A percentile compares a stretch with the other conserved stretches of the same genome.
Conservation (phyloP, 2,888 invertebrate species). For the Sturmia bella region DNA sequence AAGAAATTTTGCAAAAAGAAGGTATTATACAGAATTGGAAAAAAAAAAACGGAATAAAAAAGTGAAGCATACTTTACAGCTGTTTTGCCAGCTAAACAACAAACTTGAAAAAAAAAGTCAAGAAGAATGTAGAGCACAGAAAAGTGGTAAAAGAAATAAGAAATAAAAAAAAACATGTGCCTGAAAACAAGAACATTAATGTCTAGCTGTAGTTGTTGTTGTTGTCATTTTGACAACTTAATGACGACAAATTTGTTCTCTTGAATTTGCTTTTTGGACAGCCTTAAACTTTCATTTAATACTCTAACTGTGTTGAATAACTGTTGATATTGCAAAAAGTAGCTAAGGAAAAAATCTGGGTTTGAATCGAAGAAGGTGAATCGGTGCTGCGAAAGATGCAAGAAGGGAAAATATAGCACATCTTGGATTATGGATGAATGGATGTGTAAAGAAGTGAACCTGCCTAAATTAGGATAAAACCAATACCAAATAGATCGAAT, state of each 20-base stretch:
- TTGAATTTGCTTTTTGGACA: neutral
- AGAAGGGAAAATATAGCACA: too few species aligned
- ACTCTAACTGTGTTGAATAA: neutral
- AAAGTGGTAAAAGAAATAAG: neutral
- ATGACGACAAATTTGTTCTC: neutral
- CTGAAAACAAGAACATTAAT: neutral
- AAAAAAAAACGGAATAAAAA: neutral
- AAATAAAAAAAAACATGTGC: conserved; percentile 16
- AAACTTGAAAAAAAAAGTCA: neutral
- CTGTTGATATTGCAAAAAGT: too few species aligned
- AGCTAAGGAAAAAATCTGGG: too few species aligned
- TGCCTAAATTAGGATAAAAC: too few species aligned
- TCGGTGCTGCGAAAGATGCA: too few species aligned
- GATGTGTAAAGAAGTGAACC: too few species aligned
- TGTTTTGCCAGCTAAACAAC: conserved; percentile 32
- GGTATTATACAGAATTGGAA: neutral
- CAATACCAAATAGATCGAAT: too few species aligned
- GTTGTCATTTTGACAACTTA: conserved; percentile 1
- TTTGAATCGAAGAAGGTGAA: too few species aligned
- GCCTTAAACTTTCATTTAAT: neutral
- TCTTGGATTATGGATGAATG: too few species aligned
- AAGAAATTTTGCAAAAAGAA: conserved; percentile 14
- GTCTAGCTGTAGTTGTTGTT: neutral
- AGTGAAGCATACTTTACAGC: conserved; percentile 60
- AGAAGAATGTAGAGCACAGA: conserved; percentile 8